A percentile compares a stretch with the other conserved stretches of the same genome.
Conservation (phyloP, 2,113 vertebrate species). For the Prionailurus bengalensis region DNA sequence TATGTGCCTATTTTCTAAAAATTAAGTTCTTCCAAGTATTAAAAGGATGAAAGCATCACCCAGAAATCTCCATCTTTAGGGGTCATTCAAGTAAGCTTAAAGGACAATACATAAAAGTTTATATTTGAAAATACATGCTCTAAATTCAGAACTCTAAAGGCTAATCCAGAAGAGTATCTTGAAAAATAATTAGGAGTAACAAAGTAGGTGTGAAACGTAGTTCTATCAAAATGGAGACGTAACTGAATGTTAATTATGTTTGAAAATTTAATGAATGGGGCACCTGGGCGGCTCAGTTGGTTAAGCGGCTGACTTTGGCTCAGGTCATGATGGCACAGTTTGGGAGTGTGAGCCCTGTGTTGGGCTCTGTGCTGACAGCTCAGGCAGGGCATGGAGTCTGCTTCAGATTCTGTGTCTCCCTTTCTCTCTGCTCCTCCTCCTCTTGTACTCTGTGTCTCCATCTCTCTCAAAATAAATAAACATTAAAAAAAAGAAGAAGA, state of each 20-base stretch:
- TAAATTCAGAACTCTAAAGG: not conserved
- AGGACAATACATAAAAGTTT: not conserved
- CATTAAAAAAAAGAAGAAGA: no score
- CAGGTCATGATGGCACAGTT: no score
- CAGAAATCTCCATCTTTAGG: not conserved
- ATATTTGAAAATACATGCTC: not conserved
- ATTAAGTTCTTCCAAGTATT: not conserved
- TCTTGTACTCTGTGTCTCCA: no score
- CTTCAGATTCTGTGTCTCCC: no score
- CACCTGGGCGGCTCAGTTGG: no score
- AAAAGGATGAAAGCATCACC: not conserved
- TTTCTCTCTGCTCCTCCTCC: no score
- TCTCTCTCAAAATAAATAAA: no score
- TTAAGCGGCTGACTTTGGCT: no score
- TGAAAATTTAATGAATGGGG: not conserved
- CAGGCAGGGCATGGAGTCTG: no score
- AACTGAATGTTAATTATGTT: not conserved
- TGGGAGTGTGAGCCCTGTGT: no score
- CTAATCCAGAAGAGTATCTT: not conserved
- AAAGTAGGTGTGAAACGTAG: not conserved
- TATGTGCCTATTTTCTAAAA: not conserved
- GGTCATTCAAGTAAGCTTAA: not conserved
- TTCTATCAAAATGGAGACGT: not conserved
- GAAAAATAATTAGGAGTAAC: not conserved
- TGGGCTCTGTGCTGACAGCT: no score